A percentile compares a stretch with the other conserved stretches of the same genome.
Conservation (phyloP, 2,888 invertebrate species). For the Nezara viridula region DNA sequence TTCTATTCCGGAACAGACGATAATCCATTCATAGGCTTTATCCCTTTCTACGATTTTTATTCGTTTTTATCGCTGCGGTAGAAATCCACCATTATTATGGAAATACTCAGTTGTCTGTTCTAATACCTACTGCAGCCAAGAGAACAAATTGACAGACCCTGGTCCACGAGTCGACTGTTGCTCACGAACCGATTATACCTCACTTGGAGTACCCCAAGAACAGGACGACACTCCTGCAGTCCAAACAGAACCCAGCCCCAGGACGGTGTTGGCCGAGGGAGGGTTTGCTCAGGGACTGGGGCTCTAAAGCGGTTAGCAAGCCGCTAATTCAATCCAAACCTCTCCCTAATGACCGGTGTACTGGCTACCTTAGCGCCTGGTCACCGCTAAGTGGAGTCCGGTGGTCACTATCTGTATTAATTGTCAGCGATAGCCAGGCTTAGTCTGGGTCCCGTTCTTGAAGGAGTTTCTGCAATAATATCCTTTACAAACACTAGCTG, state of each 20-base stretch:
- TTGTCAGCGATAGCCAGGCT: neutral
- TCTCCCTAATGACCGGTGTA: neutral
- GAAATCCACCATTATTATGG: too few relatives aligned
- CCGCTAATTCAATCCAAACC: neutral
- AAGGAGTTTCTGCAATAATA: neutral
- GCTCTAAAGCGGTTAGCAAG: neutral
- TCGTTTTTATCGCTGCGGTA: too few relatives aligned
- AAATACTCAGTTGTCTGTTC: too few relatives aligned
- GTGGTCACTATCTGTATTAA: neutral
- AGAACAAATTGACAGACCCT: neutral
- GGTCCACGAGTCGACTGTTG: neutral
- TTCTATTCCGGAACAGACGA: too few relatives aligned
- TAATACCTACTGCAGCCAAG: neutral
- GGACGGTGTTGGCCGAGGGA: neutral
- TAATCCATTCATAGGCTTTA: too few relatives aligned
- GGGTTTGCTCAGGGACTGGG: neutral
- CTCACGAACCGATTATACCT: neutral
- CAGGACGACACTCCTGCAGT: neutral
- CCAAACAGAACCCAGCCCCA: neutral
- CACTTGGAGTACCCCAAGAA: neutral
- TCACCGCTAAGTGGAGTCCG: neutral
- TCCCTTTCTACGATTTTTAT: too few relatives aligned
- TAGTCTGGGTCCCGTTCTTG: neutral
- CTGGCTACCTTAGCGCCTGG: neutral
- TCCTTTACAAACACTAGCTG: neutral